Conservation (phyloP, 1,140 invertebrate genomes). For the Lanistes nyassanus region DNA sequence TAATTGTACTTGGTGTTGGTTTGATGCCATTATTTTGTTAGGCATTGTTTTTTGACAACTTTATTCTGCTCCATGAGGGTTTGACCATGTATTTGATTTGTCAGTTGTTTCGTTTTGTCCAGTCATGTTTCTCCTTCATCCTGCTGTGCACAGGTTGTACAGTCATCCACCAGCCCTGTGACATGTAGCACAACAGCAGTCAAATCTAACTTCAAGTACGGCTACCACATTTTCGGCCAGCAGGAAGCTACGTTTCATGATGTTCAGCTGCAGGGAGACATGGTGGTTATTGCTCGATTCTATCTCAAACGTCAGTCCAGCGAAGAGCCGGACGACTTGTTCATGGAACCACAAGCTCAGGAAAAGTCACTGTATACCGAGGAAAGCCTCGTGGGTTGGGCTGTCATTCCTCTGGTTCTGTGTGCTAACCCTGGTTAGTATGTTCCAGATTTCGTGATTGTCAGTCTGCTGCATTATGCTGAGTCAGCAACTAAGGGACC, state of each 20-base stretch:
- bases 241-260: slow-evolving; percentile 62
- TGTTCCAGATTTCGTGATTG: neutral
- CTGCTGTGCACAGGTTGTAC: slow-evolving; percentile 57
- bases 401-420: slow-evolving; percentile 55
- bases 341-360: slow-evolving; percentile 34
- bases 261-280: slow-evolving; percentile 58
- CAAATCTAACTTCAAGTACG: slow-evolving; percentile 61
- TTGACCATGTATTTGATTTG: neutral
- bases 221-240: slow-evolving; percentile 64
- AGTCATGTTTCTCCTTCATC: neutral
- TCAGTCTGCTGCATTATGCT: too few species aligned
- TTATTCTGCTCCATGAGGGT: neutral
- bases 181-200: slow-evolving; percentile 62
- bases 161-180: slow-evolving; percentile 60
- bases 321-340: slow-evolving; percentile 34
- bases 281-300: slow-evolving; percentile 59
- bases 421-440: slow-evolving; percentile 34
- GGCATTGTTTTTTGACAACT: neutral
- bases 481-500: too few species aligned
- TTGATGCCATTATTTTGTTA: too few species aligned
- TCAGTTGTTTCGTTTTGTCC: neutral
- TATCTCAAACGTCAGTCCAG: slow-evolving; percentile 44
- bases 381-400: slow-evolving; percentile 60
- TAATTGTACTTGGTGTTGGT: neutral
- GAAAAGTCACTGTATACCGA: slow-evolving; percentile 52